Evolutionary conservation across 2,113 vertebrate genomes (phyloP), one percentile per base, ranked within the genome.

Genomic region (Amphiprion percula): DNA sequence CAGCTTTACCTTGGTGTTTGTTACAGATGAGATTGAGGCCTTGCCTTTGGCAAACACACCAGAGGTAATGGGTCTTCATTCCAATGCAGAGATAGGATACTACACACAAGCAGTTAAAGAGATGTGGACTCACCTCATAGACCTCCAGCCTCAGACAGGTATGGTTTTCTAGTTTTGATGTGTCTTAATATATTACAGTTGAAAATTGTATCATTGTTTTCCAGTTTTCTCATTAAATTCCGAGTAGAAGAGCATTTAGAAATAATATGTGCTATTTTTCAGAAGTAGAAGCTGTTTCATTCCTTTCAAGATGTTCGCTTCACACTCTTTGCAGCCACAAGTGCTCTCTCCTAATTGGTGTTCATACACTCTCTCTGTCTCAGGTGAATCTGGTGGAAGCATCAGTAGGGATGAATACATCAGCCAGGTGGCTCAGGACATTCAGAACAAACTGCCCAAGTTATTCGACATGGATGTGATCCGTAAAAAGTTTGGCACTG

Each of bases 91-190:
- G 92, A 99, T 99, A 1, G 97, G 96, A 0, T 99, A 98, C 58
- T 98, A 98, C 47, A 97, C 93, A 0, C 96, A 96, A 33, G 96
- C 97, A 0, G 95, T 96, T 7, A 94, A 96, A 0, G 95, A 95
- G 72, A 96, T 97, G 88, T 99, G 98, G 97, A 19, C 66, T 3
- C 96, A 97, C 47, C 94, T 99, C 0, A 95, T 98, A 21, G 96
- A 98, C 75, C 94, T 99, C 71, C 98, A 99, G 90, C 98, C 98
- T 2, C 97, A 98, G 47, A 96, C 96, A 5, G 97, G 98, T 99
- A 78, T 0, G n/a, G 23, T 63, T 41, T 55, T 0, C 5, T 21
- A 21, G 52, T 26, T 63, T 76, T 69, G 4, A 12, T 53, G 1
- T 56, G 14, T 24, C 17, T 54, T n/a, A 8, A 17, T 9, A 17